These are phyloP conservation scores for Fundulus diaphanus DNA, from an alignment of 2,797 vertebrate genomes.

Conservation along the genomic window DNA sequence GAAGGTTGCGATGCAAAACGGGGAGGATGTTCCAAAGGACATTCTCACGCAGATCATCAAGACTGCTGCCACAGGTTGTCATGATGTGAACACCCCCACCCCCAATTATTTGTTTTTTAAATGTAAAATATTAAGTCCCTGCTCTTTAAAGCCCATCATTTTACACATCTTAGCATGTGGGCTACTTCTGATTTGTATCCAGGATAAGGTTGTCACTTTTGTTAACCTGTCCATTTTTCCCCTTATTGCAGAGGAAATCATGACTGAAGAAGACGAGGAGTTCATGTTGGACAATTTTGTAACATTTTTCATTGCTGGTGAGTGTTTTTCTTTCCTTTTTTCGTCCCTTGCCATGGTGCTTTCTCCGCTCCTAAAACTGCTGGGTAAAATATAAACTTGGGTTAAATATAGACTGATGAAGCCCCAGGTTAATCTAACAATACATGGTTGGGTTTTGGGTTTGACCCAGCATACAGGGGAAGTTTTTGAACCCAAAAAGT, in stretches of 20 bases:
- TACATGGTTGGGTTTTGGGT: background rate
- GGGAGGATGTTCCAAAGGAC: conserved; percentile 83
- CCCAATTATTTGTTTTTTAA: too few relatives aligned
- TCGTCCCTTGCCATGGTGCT: background rate
- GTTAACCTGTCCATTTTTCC: background rate
- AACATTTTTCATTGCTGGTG: conserved; percentile 92
- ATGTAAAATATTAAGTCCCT: too few relatives aligned
- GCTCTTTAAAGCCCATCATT: too few relatives aligned
- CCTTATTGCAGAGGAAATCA: conserved; percentile 77
- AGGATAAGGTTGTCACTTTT: background rate
- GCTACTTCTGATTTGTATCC: background rate
- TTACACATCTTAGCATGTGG: background rate
- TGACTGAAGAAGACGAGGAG: conserved; percentile 82
- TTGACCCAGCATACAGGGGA: background rate
- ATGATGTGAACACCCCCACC: too few relatives aligned
- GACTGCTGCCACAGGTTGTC: conserved; percentile 67
- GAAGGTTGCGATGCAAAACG: conserved; percentile 79
- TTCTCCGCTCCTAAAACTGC: background rate
- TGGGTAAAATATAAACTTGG: background rate
- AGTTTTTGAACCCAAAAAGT: background rate
- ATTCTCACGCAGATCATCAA: conserved; percentile 93
- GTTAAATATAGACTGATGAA: background rate
- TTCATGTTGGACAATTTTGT: conserved; percentile 91
- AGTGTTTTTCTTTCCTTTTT: conserved; percentile 42
- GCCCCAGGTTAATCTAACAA: background rate